Conservation (phyloP, 1,140 invertebrate genomes). For the Drosophila ficusphila region DNA sequence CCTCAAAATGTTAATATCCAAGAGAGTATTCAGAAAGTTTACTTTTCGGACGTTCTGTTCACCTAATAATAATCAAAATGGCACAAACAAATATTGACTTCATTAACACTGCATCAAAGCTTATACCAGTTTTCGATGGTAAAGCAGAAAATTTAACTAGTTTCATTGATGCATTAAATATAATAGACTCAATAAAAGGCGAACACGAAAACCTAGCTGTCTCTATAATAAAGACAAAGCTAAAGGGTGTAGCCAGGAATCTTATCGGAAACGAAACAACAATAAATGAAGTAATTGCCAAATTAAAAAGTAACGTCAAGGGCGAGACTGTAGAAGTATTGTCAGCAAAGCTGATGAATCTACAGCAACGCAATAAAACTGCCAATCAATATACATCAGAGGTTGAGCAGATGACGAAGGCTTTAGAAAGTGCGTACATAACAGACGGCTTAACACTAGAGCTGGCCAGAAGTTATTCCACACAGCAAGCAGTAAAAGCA, state of each 20-base stretch:
- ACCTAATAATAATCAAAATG: too few relatives aligned
- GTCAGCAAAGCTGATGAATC: slow-evolving; percentile 1
- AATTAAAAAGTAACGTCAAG: slow-evolving; percentile 3
- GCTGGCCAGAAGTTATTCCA: slow-evolving; percentile 21
- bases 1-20: too few relatives aligned
- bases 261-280: neutral
- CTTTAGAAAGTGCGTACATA: slow-evolving; percentile 16
- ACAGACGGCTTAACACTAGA: slow-evolving; percentile 1
- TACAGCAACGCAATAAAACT: slow-evolving; percentile 9
- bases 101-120: neutral
- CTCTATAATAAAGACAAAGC: neutral
- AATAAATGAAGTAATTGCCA: neutral
- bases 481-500: slow-evolving; percentile 4
- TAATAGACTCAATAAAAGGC: too few relatives aligned
- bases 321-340: slow-evolving; percentile 5
- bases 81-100: neutral
- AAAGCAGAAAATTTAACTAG: too few relatives aligned
- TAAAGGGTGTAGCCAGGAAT: slow-evolving; percentile 1
- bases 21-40: too few relatives aligned
- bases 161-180: too few relatives aligned
- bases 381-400: neutral
- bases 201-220: too few relatives aligned
- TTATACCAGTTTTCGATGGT: too few relatives aligned
- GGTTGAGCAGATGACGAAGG: slow-evolving; percentile 5
- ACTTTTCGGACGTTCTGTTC: too few relatives aligned